Percentiles rank a stretch among this genome's conserved stretches.
Conservation (phyloP, 2,797 vertebrate genomes). For the Megaceryle alcyon region DNA sequence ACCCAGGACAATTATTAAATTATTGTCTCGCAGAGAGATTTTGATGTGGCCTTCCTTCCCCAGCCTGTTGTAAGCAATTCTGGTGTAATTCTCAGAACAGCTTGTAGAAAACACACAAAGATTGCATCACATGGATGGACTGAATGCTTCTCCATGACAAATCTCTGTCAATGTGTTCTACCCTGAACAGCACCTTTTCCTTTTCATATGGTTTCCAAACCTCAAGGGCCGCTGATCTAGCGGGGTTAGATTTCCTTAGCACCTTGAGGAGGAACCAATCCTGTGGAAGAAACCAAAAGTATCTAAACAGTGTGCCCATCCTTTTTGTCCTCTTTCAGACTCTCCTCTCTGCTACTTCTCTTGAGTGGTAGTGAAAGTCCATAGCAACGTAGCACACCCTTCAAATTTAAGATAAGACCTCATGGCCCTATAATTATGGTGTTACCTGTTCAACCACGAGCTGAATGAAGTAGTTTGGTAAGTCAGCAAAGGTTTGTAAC, state of each 20-base stretch:
- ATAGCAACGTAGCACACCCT: background rate
- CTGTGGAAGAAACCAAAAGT: background rate
- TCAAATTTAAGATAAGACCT: background rate
- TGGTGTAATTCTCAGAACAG: background rate
- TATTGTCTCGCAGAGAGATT: background rate
- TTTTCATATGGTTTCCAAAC: background rate
- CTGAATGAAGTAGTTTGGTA: background rate
- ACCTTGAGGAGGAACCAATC: background rate
- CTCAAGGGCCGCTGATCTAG: background rate
- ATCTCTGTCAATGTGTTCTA: background rate
- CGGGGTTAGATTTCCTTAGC: background rate
- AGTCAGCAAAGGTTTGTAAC: background rate
- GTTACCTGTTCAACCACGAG: background rate
- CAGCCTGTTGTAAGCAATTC: background rate
- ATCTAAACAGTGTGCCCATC: background rate
- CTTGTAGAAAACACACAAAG: background rate
- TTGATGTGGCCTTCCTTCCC: background rate
- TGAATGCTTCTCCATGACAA: background rate
- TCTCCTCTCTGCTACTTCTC: background rate
- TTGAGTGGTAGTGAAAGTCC: background rate
- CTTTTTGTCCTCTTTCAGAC: background rate
- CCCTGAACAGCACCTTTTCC: background rate
- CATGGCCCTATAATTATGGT: accelerated
- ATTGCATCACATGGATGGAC: background rate
- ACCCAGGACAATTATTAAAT: background rate